phyloP scores from a whole-genome alignment of 53 echinoderm and acorn worm species.

The Holothuria leucospilota region DNA sequence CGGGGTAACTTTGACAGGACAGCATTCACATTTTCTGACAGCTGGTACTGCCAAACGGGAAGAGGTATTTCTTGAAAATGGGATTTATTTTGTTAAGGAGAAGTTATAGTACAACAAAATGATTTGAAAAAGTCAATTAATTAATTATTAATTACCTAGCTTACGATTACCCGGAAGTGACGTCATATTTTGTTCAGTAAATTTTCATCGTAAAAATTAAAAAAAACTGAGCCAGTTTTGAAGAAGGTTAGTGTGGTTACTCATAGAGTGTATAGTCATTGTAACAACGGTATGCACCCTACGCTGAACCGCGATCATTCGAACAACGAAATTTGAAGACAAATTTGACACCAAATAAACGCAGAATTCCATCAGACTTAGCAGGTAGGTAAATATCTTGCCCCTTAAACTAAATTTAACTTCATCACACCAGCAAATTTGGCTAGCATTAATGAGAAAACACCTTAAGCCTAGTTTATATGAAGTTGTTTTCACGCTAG shows the following conservation, averaged over 20 bases:
- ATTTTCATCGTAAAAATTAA: neutral
- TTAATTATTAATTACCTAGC: too few relatives aligned
- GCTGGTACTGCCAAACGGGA: too few relatives aligned
- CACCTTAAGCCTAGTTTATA: neutral
- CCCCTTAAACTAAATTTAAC: neutral
- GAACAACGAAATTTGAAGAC: neutral
- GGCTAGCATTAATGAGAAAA: neutral
- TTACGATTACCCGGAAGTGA: neutral
- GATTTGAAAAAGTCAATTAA: too few relatives aligned
- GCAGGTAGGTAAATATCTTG: neutral
- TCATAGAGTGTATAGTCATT: neutral
- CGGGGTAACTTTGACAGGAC: too few relatives aligned
- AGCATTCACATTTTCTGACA: too few relatives aligned
- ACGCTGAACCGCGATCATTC: neutral
- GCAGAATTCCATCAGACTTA: neutral
- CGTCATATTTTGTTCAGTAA: neutral
- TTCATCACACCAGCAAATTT: neutral
- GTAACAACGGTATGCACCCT: neutral
- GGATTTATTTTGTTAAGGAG: too few relatives aligned
- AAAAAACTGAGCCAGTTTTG: neutral
- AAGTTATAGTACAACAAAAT: too few relatives aligned
- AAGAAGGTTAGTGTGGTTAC: neutral
- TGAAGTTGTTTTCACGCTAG: neutral
- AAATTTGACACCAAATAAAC: neutral
- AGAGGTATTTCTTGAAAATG: too few relatives aligned